Evolutionary conservation across 2,113 vertebrate genomes (phyloP), one percentile per base, ranked within the genome.

Genomic region (Laterallus jamaicensis): DNA sequence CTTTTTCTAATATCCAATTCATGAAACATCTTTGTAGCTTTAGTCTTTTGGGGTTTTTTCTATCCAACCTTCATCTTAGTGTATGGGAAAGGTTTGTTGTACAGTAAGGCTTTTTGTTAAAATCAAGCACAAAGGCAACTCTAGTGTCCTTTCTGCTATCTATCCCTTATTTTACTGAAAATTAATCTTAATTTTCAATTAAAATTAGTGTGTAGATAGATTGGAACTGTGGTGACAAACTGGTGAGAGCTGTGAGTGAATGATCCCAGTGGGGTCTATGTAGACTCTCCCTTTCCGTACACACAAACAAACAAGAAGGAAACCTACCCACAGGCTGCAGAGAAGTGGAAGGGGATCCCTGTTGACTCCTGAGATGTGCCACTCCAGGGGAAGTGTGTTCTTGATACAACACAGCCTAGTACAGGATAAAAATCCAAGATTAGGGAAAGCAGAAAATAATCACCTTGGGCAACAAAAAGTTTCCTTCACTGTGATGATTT

Each of bases 41-140:
- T 69, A 76, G 60, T 56, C 25, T 52, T 63, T 35, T 76, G 15
- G 28, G 68, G 81, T 84, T 75, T 31, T 16, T 82, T 56, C 49
- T 32, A 55, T 70, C 29, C 28, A 55, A 37, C n/a, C 15, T 67
- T 60, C 25, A 12, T 58, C 17, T 42, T 70, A 12, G 18, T 52
- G n/a, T 58, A 59, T 24, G 12, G 37, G 28, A 80, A 64, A 59
- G 35, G n/a, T 74, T 64, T 81, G 10, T 42, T 77, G 39, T 49
- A 21, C 29, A 55, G 35, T 62, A 82, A 88, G 14, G 32, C 35
- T 87, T 63, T 76, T 50, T 25, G 66, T 58, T 79, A 54, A 80
- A 74, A 37, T 42, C 0, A 0, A 70, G 32, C 32, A 59, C 1
- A 1, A 79, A 63, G 32, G 29, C 26, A 85, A 8, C 22, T 60